Percentiles rank a stretch among this genome's conserved stretches.
Evolutionary conservation across 2,113 vertebrate species (phyloP).

Genomic region (Varanus komodoensis): DNA sequence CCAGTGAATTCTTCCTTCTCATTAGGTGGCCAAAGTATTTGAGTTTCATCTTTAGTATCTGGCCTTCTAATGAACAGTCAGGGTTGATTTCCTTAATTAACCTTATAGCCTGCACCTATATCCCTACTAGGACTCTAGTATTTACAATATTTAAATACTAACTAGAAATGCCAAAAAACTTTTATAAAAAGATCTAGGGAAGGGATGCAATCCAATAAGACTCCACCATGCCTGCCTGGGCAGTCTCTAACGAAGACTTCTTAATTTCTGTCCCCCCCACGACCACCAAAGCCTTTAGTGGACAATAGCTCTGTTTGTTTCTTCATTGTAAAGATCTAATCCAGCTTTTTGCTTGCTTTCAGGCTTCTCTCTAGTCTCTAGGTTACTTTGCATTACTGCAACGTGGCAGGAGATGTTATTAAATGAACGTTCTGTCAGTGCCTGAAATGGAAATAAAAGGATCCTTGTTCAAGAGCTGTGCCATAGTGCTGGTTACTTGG

Average conservation of each 20-base stretch:
- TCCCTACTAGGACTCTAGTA: no score
- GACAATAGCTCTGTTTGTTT: not conserved
- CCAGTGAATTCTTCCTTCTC: no score
- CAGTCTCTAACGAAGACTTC: not conserved
- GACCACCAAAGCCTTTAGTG: not conserved
- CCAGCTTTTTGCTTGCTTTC: not conserved
- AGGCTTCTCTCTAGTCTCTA: not conserved
- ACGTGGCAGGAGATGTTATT: not conserved
- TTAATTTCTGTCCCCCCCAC: no score
- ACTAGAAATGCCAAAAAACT: not conserved
- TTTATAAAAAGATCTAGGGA: not conserved
- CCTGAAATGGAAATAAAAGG: not conserved
- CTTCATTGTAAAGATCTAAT: not conserved
- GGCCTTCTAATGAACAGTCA: no score
- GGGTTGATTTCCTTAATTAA: no score
- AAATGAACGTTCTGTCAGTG: not conserved
- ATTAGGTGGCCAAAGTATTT: no score
- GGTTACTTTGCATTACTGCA: not conserved
- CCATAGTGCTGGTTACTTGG: not conserved
- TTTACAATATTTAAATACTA: no score
- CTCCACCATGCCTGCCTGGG: no score
- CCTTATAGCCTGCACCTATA: no score
- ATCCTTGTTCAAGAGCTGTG: not conserved
- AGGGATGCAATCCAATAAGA: no score
- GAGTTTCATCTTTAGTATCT: no score